These are phyloP conservation scores for Bubo blakistoni DNA, from an alignment of 2,113 vertebrate species.

Conservation along the genomic window DNA sequence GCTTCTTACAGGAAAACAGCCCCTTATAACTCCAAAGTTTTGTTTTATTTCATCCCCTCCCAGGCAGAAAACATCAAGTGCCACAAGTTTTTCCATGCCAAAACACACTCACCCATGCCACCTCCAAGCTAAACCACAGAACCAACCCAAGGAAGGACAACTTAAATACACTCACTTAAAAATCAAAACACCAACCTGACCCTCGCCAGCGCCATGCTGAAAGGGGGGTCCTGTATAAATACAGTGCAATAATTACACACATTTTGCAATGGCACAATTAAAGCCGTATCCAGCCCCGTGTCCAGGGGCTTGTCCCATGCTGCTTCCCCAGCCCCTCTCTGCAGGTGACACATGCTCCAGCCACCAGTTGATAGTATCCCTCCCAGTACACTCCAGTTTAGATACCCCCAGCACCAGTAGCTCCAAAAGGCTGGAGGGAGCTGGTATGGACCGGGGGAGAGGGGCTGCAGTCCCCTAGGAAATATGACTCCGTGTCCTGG, in stretches of 20 bases:
- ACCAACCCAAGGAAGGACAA: background rate
- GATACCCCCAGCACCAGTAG: background rate
- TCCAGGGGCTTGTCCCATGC: accelerated
- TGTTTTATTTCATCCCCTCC: background rate
- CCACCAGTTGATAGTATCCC: background rate
- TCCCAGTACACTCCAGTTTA: background rate
- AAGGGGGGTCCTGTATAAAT: background rate
- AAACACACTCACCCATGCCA: background rate
- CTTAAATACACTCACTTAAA: background rate
- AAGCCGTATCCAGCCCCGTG: background rate
- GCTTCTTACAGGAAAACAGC: background rate
- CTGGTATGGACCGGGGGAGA: background rate
- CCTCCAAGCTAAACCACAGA: background rate
- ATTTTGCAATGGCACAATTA: background rate
- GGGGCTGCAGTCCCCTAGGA: background rate
- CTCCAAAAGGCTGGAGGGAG: background rate
- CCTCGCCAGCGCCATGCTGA: background rate
- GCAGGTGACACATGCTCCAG: background rate
- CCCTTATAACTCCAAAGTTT: background rate
- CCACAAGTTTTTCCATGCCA: background rate
- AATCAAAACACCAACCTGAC: background rate
- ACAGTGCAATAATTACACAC: conserved; percentile 53
- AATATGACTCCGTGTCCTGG: accelerated
- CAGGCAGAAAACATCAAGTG: background rate
- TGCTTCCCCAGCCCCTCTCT: background rate